Conservation (phyloP, 2,888 invertebrate genomes). For the Machimus atricapillus region DNA sequence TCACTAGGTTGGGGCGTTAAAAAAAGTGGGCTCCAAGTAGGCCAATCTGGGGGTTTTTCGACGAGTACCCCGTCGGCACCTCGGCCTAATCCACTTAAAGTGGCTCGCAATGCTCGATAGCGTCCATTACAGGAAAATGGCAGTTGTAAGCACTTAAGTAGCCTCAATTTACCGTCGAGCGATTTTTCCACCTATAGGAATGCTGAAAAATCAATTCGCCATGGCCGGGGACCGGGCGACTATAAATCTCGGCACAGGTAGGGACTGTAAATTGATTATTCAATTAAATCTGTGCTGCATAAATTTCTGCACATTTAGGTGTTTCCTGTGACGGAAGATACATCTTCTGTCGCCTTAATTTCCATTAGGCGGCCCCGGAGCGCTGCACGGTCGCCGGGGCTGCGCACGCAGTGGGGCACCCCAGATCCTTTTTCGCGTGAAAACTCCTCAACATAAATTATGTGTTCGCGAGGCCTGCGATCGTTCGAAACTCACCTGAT, state of each 20-base stretch:
- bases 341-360: conserved; percentile 23
- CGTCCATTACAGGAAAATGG: background rate
- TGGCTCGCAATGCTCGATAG: background rate
- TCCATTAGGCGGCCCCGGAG: background rate
- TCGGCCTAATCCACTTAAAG: conserved; percentile 11
- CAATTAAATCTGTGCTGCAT: conserved; percentile 9
- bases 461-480: background rate
- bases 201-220: conserved; percentile 1
- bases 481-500: background rate
- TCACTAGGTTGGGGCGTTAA: background rate
- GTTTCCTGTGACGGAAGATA: conserved; percentile 24
- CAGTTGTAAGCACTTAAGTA: background rate
- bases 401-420: conserved; percentile 9
- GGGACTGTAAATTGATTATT: background rate
- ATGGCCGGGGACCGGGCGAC: background rate
- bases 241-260: background rate
- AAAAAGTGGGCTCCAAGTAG: background rate
- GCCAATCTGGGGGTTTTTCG: background rate
- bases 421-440: background rate
- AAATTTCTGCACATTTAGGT: conserved; percentile 8
- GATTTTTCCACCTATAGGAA: background rate
- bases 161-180: conserved; percentile 16
- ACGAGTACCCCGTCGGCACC: background rate
- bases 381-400: background rate
- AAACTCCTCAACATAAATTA: conserved; percentile 8